Base-by-base conservation (phyloP, 2,797 vertebrate species). In the Acipenser oxyrinchus region DNA sequence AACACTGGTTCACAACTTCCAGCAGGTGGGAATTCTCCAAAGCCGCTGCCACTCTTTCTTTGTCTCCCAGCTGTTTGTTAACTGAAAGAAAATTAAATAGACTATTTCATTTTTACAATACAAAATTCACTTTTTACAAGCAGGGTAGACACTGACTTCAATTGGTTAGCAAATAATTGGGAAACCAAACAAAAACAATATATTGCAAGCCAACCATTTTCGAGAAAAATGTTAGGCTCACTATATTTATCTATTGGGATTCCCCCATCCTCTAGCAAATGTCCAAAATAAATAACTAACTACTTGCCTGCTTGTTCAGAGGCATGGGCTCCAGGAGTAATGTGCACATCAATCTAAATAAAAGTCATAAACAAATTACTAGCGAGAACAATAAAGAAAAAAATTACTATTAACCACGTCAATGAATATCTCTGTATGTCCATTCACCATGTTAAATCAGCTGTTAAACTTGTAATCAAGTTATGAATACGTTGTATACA, bases 1-100 rank as follows among this genome's bases (percentile, higher is more conserved):
- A 82, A 71, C 97, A 99, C 82, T 99, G 97, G 86, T 99, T 99
- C 73, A 99, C 96, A 68, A 98, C 95, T 80, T 98, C 95, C 77
- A 99, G 82, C 52, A 99, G 86, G 13, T 97, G 96, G 0, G 93
- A 85, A 74, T 99, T 99, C 72, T 99, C 96, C 85, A 98, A 75
- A 66, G 95, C 97, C 1, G 97, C 96, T 3, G 97, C 96, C 49
- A 99, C 96, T 60, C 96, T 83, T 73, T 99, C 96, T 79, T 99
- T 99, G 83, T 99, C 97, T 1, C 93, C 95, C 11, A 99, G 91
- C 78, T 99, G 97, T 75, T 99, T 99, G 77, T 99, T 99, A 66
- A 99, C 96, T 99, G 79, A 11, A 69, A 60, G 12, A 63, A 69
- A 63, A 8, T 49, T 67, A 48, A 37, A 37, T 0, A 37, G 4